A percentile compares a stretch with the other conserved stretches of the same genome.
Conservation (phyloP, 2,888 invertebrate genomes). For the Amitus sp. region DNA sequence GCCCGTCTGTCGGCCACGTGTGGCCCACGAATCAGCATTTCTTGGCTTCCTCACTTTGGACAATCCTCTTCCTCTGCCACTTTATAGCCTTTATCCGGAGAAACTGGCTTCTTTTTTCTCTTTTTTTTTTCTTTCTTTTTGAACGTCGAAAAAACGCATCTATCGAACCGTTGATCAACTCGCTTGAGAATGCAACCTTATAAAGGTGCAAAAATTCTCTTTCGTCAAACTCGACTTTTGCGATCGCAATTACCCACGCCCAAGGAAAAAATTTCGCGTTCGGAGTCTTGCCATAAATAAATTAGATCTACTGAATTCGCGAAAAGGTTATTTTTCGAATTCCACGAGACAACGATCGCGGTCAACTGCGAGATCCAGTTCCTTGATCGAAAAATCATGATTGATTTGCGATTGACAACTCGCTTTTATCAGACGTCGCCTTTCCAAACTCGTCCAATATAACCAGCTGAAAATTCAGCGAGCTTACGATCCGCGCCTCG, state of each 20-base stretch:
- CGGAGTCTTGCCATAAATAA: too few species aligned
- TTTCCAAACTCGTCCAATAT: background rate
- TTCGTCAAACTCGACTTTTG: conserved; percentile 1
- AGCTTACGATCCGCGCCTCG: too few species aligned
- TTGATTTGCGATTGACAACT: conserved; percentile 9
- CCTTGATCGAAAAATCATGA: too few species aligned
- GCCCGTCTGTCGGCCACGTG: conserved; percentile 56
- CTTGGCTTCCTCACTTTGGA: conserved; percentile 8
- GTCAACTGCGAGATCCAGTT: conserved; percentile 29
- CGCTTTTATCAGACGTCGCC: conserved; percentile 1
- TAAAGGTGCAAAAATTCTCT: conserved; percentile 4
- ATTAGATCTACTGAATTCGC: too few species aligned
- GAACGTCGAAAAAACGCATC: background rate
- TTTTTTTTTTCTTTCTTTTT: conserved; percentile 2
- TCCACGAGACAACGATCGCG: conserved; percentile 30
- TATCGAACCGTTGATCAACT: conserved; percentile 36
- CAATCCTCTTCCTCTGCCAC: conserved; percentile 1
- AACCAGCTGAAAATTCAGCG: too few species aligned
- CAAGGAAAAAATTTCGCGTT: background rate
- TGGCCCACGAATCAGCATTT: conserved; percentile 42
- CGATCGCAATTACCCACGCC: background rate
- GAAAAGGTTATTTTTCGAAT: too few species aligned
- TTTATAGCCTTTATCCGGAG: conserved; percentile 5
- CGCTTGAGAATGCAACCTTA: conserved; percentile 11
- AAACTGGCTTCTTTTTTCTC: conserved; percentile 11